phyloP scores from a whole-genome alignment of 2,113 vertebrate species.

The Theristicus caerulescens region DNA sequence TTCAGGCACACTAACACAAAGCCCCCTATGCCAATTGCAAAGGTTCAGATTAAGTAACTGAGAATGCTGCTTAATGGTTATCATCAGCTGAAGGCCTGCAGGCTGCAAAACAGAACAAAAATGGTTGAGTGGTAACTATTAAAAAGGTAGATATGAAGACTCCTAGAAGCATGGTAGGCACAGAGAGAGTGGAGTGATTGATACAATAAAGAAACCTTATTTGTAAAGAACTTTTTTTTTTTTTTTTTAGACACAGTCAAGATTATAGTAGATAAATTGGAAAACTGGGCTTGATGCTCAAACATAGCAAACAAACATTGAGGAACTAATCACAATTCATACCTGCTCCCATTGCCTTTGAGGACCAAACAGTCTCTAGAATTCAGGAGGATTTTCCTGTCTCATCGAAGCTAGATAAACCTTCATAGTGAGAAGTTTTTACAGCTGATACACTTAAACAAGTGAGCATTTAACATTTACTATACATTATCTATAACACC shows the following conservation, averaged over 20 bases:
- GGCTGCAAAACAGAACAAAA: not conserved
- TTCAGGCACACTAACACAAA: not conserved
- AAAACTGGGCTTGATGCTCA: not conserved
- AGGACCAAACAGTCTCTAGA: not conserved
- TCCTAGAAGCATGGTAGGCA: not conserved
- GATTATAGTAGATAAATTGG: not conserved
- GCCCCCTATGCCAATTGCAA: not conserved
- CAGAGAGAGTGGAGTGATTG: not conserved
- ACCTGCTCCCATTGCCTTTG: conserved; percentile 55
- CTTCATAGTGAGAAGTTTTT: not conserved
- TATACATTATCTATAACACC: not conserved
- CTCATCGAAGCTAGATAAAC: not conserved
- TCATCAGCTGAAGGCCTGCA: not conserved
- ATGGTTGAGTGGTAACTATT: not conserved
- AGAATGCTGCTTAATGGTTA: not conserved
- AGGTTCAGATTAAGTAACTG: not conserved
- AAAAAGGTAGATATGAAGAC: not conserved
- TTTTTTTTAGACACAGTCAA: not conserved
- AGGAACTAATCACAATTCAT: not conserved
- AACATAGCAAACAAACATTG: not conserved
- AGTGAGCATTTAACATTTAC: not conserved
- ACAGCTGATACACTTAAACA: not conserved
- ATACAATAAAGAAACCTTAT: not conserved
- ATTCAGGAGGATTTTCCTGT: not conserved
- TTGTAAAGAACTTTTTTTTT: not conserved